These are phyloP conservation scores for Horisme vitalbata DNA, from an alignment of 2,888 invertebrate genomes.

Conservation along the genomic window DNA sequence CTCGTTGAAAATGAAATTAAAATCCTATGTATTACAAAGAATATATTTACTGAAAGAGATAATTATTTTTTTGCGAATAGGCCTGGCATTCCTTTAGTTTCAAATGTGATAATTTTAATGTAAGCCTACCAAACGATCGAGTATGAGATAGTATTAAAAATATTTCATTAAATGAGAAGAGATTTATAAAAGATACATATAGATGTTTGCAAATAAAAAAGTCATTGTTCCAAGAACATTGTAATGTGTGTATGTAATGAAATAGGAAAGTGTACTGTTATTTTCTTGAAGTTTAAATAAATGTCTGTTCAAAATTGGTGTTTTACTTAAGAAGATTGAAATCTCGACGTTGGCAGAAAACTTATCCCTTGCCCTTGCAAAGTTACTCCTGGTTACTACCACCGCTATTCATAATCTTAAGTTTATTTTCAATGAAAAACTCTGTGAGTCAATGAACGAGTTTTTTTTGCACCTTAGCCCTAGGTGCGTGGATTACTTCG, in stretches of 20 bases:
- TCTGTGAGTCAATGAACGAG: too few relatives aligned
- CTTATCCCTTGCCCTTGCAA: too few relatives aligned
- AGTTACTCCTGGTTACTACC: too few relatives aligned
- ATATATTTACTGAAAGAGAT: conserved; percentile 31
- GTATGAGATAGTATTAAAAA: conserved; percentile 20
- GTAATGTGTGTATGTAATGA: conserved; percentile 42
- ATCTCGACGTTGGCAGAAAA: too few relatives aligned
- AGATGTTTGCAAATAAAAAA: conserved; percentile 24
- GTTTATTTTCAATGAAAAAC: too few relatives aligned
- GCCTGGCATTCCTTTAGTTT: conserved; percentile 32
- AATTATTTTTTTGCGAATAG: conserved; percentile 31
- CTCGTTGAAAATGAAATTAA: conserved; percentile 37
- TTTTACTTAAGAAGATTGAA: conserved; percentile 37
- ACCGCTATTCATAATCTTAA: too few relatives aligned
- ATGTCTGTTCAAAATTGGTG: conserved; percentile 71
- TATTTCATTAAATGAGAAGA: conserved; percentile 27
- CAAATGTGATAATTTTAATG: conserved; percentile 31
- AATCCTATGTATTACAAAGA: conserved; percentile 30
- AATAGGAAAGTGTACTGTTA: conserved; percentile 67
- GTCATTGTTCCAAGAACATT: conserved; percentile 49
- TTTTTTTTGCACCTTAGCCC: too few relatives aligned
- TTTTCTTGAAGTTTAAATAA: conserved; percentile 79
- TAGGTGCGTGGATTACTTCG: too few relatives aligned
- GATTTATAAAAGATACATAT: conserved; percentile 7
- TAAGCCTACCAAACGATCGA: conserved; percentile 27